Base-by-base conservation (phyloP, 2,797 vertebrate genomes). In the Odontamblyopus lacepedii region DNA sequence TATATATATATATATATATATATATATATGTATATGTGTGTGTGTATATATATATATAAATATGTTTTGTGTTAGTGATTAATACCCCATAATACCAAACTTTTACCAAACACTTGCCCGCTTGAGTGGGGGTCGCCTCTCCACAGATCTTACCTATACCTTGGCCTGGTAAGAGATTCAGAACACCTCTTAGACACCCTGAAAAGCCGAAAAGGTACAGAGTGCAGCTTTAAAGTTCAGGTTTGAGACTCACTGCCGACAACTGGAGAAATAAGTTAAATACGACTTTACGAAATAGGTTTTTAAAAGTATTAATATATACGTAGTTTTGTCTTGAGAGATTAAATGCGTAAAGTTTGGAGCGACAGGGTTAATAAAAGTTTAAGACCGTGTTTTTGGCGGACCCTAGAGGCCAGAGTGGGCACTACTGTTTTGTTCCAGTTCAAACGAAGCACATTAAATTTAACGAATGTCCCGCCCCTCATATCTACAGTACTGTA, bases 401-500 rank as follows among this genome's bases (percentile, higher is more conserved):
- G 15, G 1, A 29, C 59, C 30, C 59, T 61, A 18, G 16, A 32
- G 29, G 59, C 59, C 59, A 6, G 15, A n/a, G 15, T 18, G 27
- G 27, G 27, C 15, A 18, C 59, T 1, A 30, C 59, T 16, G 27
- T 61, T 61, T 61, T 30, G 59, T 61, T 61, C 59, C 59, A 61
- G 59, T 32, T 61, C 59, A 30, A 61, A 18, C 59, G 5, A 61
- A 61, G 59, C 59, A 61, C 59, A 61, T 61, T 18, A 8, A 61
- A 29, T 29, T 29, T 5, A 30, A 15, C 13, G 59, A 61, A 61
- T 61, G 59, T 44, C 35, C 27, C 55, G 94, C 95, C 92, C 93
- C 95, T 89, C 94, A 92, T 94, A 71, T 82, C 77, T 53, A 29
- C 59, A 61, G 59, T 61, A 61, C 59, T 61, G 59, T 32, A 61